Base-by-base conservation (phyloP, 1,140 invertebrate genomes). In the Trialeurodes vaporariorum region DNA sequence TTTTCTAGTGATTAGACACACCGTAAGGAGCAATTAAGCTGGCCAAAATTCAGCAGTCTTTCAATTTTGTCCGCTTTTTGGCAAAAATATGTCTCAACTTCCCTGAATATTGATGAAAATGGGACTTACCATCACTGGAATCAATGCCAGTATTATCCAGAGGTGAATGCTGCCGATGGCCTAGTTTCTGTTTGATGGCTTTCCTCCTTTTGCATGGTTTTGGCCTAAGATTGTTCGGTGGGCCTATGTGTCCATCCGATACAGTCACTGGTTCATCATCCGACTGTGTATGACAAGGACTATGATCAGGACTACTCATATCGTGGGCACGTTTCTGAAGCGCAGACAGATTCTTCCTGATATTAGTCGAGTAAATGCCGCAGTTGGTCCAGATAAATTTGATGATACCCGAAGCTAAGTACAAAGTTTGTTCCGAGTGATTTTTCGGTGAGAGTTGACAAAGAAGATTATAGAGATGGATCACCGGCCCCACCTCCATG, bases 391-490 rank as follows among this genome's bases (percentile, higher is more conserved):
- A 49, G 34, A 49, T 49, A 17, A 49, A 49, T 49, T 49, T 49
- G 17, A 49, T 49, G 34, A 49, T 49, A 49, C 34, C 34, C 5
- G 34, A 49, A 17, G 34, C 34, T 49, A 49, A 17, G 34, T 49
- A 49, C 5, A 49, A 17, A 9, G 34, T 49, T 49, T 95, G 93
- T 80, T 96, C 94, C 1, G 90, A 95, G 75, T 96, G 93, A 71
- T 94, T 90, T 72, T 91, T 91, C 0, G 92, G 87, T 72, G 94
- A 92, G 70, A 96, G 78, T 73, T 86, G 86, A 69, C 90, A 90
- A 13, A 97, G 79, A 23, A 96, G 78, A 68, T 87, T 86, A 73
- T 95, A 93, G 0, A 96, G 79, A 83, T 96, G 92, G 62, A 92
- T 83, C 49, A 93, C 92, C 0, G 92, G 92, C 21, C 87, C 86